Percentiles rank a stretch among this genome's conserved stretches.
phyloP scores from a whole-genome alignment of 2,888 invertebrate genomes.

The Nomada ruficornis region DNA sequence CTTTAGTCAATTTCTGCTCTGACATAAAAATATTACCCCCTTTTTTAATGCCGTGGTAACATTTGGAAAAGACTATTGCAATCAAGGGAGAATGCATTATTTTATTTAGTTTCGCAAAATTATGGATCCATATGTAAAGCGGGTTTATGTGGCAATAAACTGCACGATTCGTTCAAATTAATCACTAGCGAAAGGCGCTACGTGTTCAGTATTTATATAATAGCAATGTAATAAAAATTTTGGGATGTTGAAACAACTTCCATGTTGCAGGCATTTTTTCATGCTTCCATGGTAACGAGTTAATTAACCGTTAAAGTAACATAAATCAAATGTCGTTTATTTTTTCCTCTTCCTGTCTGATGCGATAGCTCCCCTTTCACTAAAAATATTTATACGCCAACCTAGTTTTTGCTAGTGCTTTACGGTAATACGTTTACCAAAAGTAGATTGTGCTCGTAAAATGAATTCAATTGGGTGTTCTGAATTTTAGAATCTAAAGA shows the following conservation, averaged over 20 bases:
- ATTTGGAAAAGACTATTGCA: too few relatives aligned
- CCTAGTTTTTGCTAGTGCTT: background rate
- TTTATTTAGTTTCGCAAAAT: background rate
- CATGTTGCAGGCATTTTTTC: slow-evolving; percentile 5
- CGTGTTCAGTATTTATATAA: slow-evolving; percentile 13
- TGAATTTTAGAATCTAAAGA: background rate
- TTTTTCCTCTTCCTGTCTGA: background rate
- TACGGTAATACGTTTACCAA: too few relatives aligned
- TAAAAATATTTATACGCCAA: background rate
- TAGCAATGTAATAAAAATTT: slow-evolving; percentile 19
- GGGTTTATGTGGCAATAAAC: slow-evolving; percentile 5
- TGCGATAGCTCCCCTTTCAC: slow-evolving; percentile 20
- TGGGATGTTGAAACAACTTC: slow-evolving; percentile 17
- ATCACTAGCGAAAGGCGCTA: slow-evolving; percentile 26
- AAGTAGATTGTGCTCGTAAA: too few relatives aligned
- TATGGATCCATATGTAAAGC: background rate
- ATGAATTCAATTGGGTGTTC: too few relatives aligned
- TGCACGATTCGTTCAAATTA: slow-evolving; percentile 10
- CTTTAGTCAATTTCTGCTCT: too few relatives aligned
- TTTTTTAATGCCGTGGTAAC: too few relatives aligned
- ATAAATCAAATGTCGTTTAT: slow-evolving; percentile 21
- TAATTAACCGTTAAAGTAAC: slow-evolving; percentile 56
- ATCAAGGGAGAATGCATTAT: background rate
- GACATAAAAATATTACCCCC: too few relatives aligned
- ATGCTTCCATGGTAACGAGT: slow-evolving; percentile 47